Evolutionary conservation across 2,797 vertebrate species (phyloP).

Genomic region (Pantherophis alleghaniensis): DNA sequence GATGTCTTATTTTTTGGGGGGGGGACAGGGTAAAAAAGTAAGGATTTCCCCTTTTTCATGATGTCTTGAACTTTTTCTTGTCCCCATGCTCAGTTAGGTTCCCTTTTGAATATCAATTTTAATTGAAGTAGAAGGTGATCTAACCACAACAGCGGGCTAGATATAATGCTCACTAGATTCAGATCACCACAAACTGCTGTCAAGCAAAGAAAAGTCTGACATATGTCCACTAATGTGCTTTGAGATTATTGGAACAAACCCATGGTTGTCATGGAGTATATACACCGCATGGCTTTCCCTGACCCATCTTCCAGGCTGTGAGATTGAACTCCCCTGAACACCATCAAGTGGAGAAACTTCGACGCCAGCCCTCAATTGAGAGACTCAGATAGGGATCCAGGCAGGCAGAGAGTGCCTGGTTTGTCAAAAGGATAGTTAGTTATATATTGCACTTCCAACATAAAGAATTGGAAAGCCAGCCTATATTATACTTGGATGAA

Average conservation of each 20-base stretch:
- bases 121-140: background rate
- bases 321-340: background rate
- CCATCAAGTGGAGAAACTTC: background rate
- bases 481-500: background rate
- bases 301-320: background rate
- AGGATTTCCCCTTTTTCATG: background rate
- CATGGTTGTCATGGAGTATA: background rate
- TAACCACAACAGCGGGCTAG: background rate
- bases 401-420: background rate
- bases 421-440: background rate
- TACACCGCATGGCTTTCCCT: background rate
- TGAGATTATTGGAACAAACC: background rate
- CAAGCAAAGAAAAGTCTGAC: background rate
- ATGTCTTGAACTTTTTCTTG: background rate
- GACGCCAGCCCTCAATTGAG: background rate
- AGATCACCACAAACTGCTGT: background rate
- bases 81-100: background rate
- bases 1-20: too few relatives aligned
- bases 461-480: background rate
- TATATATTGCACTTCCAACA: background rate
- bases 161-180: background rate
- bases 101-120: background rate
- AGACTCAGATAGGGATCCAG: background rate
- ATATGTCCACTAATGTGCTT: background rate
- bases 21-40: background rate